phyloP scores from a whole-genome alignment of 2,113 vertebrate species.

The Indicator maculatus region DNA sequence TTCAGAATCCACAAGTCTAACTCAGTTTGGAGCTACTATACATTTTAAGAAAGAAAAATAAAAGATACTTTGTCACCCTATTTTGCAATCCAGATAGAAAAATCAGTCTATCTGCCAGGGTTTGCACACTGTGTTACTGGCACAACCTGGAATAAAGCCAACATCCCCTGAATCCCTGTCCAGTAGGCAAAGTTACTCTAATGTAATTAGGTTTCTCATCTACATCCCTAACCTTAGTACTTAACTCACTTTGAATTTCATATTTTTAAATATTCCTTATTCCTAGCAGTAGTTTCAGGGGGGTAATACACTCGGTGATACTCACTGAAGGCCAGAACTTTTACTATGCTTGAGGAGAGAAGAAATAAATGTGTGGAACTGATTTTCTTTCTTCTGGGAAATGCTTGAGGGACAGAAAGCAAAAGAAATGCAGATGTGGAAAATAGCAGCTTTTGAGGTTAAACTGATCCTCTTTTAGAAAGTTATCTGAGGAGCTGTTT shows the following conservation, averaged over 20 bases:
- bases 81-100: not conserved
- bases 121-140: not conserved
- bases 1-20: not conserved
- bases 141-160: not conserved
- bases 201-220: not conserved
- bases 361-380: not conserved
- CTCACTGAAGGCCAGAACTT: not conserved
- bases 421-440: not conserved
- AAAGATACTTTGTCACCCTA: not conserved
- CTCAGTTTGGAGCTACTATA: not conserved
- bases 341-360: not conserved
- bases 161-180: not conserved
- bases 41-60: not conserved
- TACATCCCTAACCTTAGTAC: not conserved
- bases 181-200: not conserved
- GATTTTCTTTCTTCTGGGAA: not conserved
- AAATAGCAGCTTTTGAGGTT: not conserved
- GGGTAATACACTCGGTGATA: not conserved
- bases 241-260: not conserved
- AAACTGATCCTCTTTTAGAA: not conserved
- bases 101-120: not conserved
- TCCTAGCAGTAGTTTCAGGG: not conserved
- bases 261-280: not conserved
- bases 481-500: not conserved
- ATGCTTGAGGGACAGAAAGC: not conserved